Percentiles rank a stretch among this genome's conserved stretches.
phyloP scores from a whole-genome alignment of 1,140 invertebrate species.

The Bathynomus jamesi region DNA sequence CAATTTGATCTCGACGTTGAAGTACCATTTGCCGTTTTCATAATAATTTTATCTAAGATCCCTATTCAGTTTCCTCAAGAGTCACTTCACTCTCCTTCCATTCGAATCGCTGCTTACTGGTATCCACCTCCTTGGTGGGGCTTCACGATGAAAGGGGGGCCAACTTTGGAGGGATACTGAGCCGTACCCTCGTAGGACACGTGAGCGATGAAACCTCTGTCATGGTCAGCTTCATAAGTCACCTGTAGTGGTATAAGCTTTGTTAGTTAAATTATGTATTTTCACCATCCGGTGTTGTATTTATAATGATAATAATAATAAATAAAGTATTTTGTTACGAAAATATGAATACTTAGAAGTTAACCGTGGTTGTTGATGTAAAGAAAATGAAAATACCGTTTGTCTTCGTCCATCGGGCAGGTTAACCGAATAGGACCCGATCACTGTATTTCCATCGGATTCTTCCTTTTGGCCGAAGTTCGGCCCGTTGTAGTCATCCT shows the following conservation, averaged over 20 bases:
- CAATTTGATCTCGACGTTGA: no score
- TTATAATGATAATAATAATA: no score
- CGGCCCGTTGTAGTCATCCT: conserved; percentile 37
- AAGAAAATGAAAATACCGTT: conserved; percentile 37
- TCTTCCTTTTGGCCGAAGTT: conserved; percentile 37
- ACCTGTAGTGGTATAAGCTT: conserved; percentile 21
- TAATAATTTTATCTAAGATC: no score
- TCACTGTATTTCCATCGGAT: conserved; percentile 37
- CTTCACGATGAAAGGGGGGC: conserved; percentile 29
- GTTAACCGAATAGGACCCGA: conserved; percentile 37
- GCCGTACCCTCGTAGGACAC: conserved; percentile 35
- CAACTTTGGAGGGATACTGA: conserved; percentile 30
- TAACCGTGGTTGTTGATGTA: neutral
- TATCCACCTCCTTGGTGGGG: conserved; percentile 13
- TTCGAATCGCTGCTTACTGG: no score
- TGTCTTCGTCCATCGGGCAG: conserved; percentile 40
- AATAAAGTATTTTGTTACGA: no score
- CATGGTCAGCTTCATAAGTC: conserved; percentile 39
- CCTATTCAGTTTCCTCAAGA: no score
- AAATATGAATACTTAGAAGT: no score
- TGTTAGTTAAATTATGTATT: no score
- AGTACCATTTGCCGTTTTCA: no score
- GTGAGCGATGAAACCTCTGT: conserved; percentile 38
- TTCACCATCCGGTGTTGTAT: no score
- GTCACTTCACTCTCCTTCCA: no score